Conservation (phyloP, 2,888 invertebrate genomes). For the Eurytoma adleriae region DNA sequence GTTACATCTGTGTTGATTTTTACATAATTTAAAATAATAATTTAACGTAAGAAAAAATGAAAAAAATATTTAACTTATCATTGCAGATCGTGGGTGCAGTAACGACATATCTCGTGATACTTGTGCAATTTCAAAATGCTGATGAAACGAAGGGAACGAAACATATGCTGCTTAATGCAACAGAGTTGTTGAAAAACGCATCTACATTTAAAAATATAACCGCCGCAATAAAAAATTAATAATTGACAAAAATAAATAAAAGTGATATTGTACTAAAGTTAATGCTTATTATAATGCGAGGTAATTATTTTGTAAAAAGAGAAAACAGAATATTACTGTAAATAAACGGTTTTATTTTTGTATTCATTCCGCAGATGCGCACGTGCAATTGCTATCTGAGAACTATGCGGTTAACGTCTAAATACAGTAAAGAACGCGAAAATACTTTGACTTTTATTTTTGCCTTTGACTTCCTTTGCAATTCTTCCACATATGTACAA, state of each 20-base stretch:
- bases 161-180: conserved; percentile 65
- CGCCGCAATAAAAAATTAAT: conserved; percentile 35
- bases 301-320: conserved; percentile 29
- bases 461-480: conserved; percentile 52
- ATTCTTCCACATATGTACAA: conserved; percentile 50
- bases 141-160: conserved; percentile 72
- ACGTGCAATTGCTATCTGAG: conserved; percentile 58
- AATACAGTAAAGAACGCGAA: conserved; percentile 62
- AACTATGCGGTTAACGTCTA: conserved; percentile 57
- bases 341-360: conserved; percentile 56
- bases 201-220: conserved; percentile 60
- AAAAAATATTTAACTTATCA: conserved; percentile 12
- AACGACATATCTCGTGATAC: conserved; percentile 80
- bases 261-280: neutral
- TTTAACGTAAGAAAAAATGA: neutral
- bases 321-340: conserved; percentile 44
- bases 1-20: conserved; percentile 78
- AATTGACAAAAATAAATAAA: neutral
- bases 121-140: conserved; percentile 80
- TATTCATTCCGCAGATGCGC: conserved; percentile 61
- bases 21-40: neutral
- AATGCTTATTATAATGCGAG: conserved; percentile 1
- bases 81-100: conserved; percentile 79
- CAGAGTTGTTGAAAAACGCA: conserved; percentile 65
- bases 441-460: conserved; percentile 57